Percentiles rank a stretch among this genome's conserved stretches.
Evolutionary conservation across 2,888 invertebrate genomes (phyloP).

Genomic region (Sisyra nigra): DNA sequence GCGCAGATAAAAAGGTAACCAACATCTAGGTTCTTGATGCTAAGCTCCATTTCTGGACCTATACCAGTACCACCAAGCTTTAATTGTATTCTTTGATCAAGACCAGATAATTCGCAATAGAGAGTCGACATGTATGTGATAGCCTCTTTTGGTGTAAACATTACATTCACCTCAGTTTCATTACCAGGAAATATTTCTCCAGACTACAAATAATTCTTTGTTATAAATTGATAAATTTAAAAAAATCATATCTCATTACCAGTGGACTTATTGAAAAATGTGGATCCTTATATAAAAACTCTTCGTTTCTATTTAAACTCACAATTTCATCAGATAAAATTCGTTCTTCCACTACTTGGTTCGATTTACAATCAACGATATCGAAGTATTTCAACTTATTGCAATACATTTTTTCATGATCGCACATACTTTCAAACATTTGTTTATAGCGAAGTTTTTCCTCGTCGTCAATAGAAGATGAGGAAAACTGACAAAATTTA

Average conservation of each 20-base stretch:
- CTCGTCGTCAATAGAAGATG: slow-evolving; percentile 25
- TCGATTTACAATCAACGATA: slow-evolving; percentile 19
- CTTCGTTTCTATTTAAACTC: slow-evolving; percentile 16
- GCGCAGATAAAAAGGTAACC: slow-evolving; percentile 39
- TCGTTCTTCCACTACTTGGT: slow-evolving; percentile 24
- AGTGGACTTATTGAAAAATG: slow-evolving; percentile 8
- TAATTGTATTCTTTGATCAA: slow-evolving; percentile 31
- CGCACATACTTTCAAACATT: slow-evolving; percentile 17
- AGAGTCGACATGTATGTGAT: slow-evolving; percentile 32
- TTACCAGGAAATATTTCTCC: slow-evolving; percentile 43
- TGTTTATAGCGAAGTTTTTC: slow-evolving; percentile 16
- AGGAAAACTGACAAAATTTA: slow-evolving; percentile 38
- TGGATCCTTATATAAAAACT: slow-evolving; percentile 1
- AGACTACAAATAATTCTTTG: slow-evolving; percentile 23
- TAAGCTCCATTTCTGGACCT: slow-evolving; percentile 38
- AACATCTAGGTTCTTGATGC: slow-evolving; percentile 37
- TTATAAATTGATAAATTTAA: too few relatives aligned
- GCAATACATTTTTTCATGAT: slow-evolving; percentile 18
- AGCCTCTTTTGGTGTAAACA: slow-evolving; percentile 36
- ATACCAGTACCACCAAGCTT: slow-evolving; percentile 34
- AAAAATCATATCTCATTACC: neutral
- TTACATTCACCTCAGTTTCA: slow-evolving; percentile 31
- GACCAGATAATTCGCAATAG: slow-evolving; percentile 42
- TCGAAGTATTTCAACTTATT: slow-evolving; percentile 18
- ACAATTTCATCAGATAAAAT: slow-evolving; percentile 26